Conservation (phyloP, 2,888 invertebrate genomes). For the Phengaris arion region DNA sequence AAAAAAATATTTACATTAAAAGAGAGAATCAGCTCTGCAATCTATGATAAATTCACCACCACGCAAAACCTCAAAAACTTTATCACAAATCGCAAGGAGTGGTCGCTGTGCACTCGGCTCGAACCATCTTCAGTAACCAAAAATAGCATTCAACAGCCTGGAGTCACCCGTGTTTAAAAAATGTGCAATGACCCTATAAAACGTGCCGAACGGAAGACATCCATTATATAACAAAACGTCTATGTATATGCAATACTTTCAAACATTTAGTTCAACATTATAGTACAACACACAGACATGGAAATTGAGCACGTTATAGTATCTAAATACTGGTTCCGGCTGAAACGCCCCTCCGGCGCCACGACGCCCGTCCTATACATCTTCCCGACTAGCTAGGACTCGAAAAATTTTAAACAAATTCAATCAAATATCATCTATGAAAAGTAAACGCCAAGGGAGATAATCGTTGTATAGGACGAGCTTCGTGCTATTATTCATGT, state of each 20-base stretch:
- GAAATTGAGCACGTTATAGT: conserved; percentile 76
- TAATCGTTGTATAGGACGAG: background rate
- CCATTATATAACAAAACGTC: conserved; percentile 93
- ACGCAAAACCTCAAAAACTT: conserved; percentile 60
- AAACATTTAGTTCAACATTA: conserved; percentile 70
- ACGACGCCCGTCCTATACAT: background rate
- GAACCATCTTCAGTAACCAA: conserved; percentile 45
- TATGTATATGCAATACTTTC: conserved; percentile 54
- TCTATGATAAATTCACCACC: conserved; percentile 61
- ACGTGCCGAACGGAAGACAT: conserved; percentile 80
- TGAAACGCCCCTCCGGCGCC: background rate
- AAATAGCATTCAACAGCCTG: conserved; percentile 49
- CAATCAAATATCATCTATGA: conserved; percentile 4
- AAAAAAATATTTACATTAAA: conserved; percentile 74
- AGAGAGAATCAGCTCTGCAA: conserved; percentile 72
- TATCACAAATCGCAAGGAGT: conserved; percentile 74
- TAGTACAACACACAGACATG: conserved; percentile 72
- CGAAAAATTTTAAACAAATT: conserved; percentile 12
- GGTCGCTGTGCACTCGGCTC: conserved; percentile 74
- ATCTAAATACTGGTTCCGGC: conserved; percentile 62
- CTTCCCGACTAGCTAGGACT: background rate
- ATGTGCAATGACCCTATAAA: conserved; percentile 72
- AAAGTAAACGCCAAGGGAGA: conserved; percentile 13
- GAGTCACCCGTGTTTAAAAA: conserved; percentile 49
- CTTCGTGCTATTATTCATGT: conserved; percentile 14